Evolutionary conservation across 2,888 invertebrate genomes (phyloP).

Genomic region (Helicoverpa assulta): DNA sequence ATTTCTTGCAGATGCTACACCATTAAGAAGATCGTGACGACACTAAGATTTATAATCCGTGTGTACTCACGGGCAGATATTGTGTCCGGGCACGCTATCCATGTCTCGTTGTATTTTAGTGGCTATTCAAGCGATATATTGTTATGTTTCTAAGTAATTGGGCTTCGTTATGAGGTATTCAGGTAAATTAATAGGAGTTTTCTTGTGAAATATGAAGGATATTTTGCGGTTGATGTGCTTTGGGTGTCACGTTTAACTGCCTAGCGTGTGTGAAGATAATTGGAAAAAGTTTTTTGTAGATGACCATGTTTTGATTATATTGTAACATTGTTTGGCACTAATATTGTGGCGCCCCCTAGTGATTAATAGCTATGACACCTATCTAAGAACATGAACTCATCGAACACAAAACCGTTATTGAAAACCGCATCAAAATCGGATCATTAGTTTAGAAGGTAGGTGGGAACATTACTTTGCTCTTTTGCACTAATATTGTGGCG

Average conservation of each 20-base stretch:
- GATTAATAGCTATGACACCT: too few species aligned
- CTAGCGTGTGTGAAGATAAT: not conserved
- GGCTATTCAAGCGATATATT: slow-evolving; percentile 39
- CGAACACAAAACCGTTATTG: too few species aligned
- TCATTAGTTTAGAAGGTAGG: too few species aligned
- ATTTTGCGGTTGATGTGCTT: not conserved
- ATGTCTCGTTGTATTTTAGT: slow-evolving; percentile 41
- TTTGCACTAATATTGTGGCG: too few species aligned
- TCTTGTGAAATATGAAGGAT: slow-evolving; percentile 29
- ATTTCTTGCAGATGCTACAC: slow-evolving; percentile 73
- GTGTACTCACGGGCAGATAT: slow-evolving; percentile 36
- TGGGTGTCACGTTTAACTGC: not conserved
- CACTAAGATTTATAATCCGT: slow-evolving; percentile 42
- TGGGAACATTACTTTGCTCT: too few species aligned
- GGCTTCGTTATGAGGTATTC: slow-evolving; percentile 36
- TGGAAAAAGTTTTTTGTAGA: not conserved
- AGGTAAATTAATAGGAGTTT: slow-evolving; percentile 19
- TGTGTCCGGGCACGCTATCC: slow-evolving; percentile 40
- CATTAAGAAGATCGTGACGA: slow-evolving; percentile 71
- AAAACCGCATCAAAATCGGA: too few species aligned
- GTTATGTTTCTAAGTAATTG: slow-evolving; percentile 49
- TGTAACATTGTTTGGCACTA: too few species aligned
- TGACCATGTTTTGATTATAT: too few species aligned
- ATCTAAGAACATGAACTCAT: too few species aligned
- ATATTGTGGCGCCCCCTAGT: too few species aligned